Evolutionary conservation across 2,797 vertebrate species (phyloP).

Genomic region (Macroramphosus scolopax): DNA sequence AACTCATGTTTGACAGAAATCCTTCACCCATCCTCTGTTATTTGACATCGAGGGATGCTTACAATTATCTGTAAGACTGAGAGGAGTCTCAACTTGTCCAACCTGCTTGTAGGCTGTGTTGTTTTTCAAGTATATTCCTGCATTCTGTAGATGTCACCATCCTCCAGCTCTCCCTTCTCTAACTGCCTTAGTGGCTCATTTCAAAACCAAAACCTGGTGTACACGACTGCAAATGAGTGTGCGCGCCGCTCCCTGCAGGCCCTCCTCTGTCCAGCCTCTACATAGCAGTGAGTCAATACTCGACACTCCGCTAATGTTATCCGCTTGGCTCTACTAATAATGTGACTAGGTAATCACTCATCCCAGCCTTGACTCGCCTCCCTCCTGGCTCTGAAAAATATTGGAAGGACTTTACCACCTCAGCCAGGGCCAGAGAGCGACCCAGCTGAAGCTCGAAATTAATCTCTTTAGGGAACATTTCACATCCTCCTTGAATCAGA

Average conservation of each 20-base stretch:
- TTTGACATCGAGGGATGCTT: too few species aligned
- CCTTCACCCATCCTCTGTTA: too few species aligned
- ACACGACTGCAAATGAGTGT: constrained; percentile 45
- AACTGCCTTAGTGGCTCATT: constrained; percentile 35
- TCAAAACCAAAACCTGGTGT: constrained; percentile 36
- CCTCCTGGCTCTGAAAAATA: constrained; percentile 54
- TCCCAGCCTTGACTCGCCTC: constrained; percentile 34
- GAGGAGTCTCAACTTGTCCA: too few species aligned
- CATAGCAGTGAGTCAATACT: constrained; percentile 34
- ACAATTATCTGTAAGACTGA: too few species aligned
- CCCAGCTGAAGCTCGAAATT: constrained; percentile 43
- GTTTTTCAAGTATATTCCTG: constrained; percentile 1
- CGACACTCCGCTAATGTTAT: constrained; percentile 44
- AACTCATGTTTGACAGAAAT: too few species aligned
- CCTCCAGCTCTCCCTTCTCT: constrained; percentile 9
- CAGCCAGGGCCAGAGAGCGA: constrained; percentile 38
- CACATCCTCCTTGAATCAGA: constrained; percentile 45
- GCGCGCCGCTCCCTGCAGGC: constrained; percentile 30
- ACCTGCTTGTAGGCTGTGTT: too few species aligned
- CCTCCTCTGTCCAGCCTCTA: constrained; percentile 8
- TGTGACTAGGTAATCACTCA: constrained; percentile 57
- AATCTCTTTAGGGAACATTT: constrained; percentile 53
- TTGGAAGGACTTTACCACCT: constrained; percentile 54
- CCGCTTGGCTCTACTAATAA: constrained; percentile 46
- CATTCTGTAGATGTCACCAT: constrained; percentile 29